Conservation (phyloP, 2,113 vertebrate species). For the Tympanuchus pallidicinctus region DNA sequence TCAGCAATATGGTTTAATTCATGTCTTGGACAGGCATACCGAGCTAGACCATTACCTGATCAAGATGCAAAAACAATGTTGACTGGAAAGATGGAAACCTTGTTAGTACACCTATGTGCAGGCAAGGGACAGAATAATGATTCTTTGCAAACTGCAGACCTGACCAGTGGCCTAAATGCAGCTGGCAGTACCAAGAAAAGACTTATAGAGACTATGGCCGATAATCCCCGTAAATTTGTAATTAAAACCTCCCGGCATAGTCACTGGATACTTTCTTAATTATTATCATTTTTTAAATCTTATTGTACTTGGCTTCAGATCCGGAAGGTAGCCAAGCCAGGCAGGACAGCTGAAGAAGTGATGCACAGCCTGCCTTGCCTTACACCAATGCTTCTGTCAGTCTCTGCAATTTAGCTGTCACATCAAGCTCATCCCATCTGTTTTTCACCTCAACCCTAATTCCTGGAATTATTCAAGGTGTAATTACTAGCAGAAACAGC, state of each 20-base stretch:
- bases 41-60: not conserved
- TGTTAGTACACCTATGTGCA: not conserved
- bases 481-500: not conserved
- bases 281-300: not conserved
- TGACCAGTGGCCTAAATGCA: not conserved
- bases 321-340: not conserved
- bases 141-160: not conserved
- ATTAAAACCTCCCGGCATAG: not conserved
- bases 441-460: not conserved
- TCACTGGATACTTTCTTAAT: not conserved
- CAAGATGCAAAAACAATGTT: not conserved
- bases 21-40: not conserved
- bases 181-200: not conserved
- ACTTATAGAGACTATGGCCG: not conserved
- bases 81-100: not conserved
- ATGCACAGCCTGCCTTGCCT: not conserved
- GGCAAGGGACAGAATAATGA: not conserved
- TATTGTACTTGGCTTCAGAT: not conserved
- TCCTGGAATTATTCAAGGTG: not conserved
- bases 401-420: not conserved
- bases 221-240: no score
- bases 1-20: not conserved
- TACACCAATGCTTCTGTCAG: not conserved
- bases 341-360: not conserved
- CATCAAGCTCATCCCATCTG: not conserved